Evolutionary conservation across 2,113 vertebrate genomes (phyloP).

Genomic region (Barnardius zonarius): DNA sequence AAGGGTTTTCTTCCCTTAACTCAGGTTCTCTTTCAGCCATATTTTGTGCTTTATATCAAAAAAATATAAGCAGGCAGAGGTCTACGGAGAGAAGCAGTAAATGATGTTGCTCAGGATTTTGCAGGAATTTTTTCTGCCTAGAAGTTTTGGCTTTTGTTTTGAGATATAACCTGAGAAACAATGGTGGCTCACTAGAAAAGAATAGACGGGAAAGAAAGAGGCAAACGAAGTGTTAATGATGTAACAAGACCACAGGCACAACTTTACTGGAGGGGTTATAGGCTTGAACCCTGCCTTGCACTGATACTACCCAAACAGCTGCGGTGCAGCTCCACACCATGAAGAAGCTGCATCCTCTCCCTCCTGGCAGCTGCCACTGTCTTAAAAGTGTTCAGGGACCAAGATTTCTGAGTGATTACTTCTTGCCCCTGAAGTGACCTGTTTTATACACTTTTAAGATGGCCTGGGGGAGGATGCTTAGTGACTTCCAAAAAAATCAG

Average conservation of each 20-base stretch:
- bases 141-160: background rate
- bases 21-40: background rate
- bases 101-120: background rate
- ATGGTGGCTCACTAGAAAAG: background rate
- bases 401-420: background rate
- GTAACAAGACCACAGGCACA: background rate
- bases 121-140: background rate
- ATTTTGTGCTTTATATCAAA: background rate
- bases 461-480: background rate
- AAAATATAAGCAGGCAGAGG: background rate
- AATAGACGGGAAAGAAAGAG: background rate
- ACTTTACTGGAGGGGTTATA: background rate
- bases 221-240: background rate
- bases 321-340: rapidly evolving
- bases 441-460: background rate
- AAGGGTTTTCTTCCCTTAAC: background rate
- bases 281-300: background rate
- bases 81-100: background rate
- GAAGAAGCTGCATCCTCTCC: background rate
- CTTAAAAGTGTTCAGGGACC: background rate
- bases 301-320: background rate
- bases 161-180: background rate
- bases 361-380: background rate
- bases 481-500: background rate
- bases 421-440: background rate